Base-by-base conservation (phyloP, 2,888 invertebrate genomes). In the Alitta virens region DNA sequence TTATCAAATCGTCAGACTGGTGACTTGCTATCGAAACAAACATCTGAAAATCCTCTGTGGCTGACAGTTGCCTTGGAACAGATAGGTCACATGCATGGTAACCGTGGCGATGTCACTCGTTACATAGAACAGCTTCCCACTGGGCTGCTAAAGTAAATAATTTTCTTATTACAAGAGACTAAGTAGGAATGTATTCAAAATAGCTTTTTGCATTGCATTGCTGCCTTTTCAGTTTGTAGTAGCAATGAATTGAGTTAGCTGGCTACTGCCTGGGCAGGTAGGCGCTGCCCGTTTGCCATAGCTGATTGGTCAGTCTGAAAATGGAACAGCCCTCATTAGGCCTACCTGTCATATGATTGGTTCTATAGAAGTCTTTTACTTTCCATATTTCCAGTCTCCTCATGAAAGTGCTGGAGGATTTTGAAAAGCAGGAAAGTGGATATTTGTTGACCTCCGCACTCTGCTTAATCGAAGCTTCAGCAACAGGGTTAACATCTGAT, bases 391-490 rank as follows among this genome's bases (percentile, higher is more conserved):
- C 24, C 64, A 79, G 79, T 64, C 67, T 79, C 50, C 68, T 78
- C 64, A 77, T 77, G 55, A 70, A 75, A 43, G 68, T 79, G 57
- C 64, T 80, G 58, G 69, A 66, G 40, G 67, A 77, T 50, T 71
- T 78, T 51, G 79, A 77, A 65, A 61, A 63, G 27, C 74, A 72
- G 51, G 60, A 60, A 5, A 74, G 74, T 12, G 75, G 76, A 7
- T 70, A 75, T 46, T 68, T 77, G 42, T 64, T 78, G n/a, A 73
- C 76, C 25, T 77, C 78, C n/a, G 75, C 76, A 0, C 67, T 80
- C 14, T 78, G 80, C 69, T 63, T 80, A 49, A 65, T 80, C 52
- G 78, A 78, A 60, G 76, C 75, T 12, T 78, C 79, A 21, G 71
- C 75, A 18, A 72, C 76, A 3, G 80, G 80, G 2, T 72, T 80